Base-by-base conservation (phyloP, 37 sponge, comb jelly and placozoan species). In the Tethya wilhelma region DNA sequence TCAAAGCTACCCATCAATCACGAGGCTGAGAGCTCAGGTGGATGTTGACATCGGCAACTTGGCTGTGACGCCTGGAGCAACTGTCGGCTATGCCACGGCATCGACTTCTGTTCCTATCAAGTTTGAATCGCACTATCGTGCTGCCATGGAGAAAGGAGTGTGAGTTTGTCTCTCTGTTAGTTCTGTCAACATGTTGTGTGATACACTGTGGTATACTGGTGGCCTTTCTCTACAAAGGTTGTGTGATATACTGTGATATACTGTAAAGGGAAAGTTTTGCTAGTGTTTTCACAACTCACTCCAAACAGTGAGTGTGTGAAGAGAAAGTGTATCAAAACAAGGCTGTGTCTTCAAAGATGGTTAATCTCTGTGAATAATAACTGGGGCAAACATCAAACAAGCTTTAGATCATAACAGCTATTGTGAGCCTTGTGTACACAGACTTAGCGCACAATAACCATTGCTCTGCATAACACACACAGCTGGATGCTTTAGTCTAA, bases 101-200 rank as follows among this genome's bases (percentile, higher is more conserved):
- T 37, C 64, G 1, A 42, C 84, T 12, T 64, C 67, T 12, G 67
- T 83, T 0, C 84, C 84, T 28, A 39, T 83, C 17, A 41, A 20
- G 57, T 83, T 82, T 42, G 71, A 71, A 36, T 73, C 73, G 46
- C 46, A 64, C 20, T 82, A 82, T 26, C 25, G 82, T 38, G 9
- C 36, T 23, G 44, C 73, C 0, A 64, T 82, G 82, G 82, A 82
- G 72, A 71, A 34, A 42, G 82, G 73, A 9, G 11, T 82, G 82
- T 82, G 14, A 82, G 82, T 56, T 25, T 23, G 39, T 23, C 9
- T 42, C 20, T 20, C 4, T 34, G 26, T 4, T 19, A 65, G 26
- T 65, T 20, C 31, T 30, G 36, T 65, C 20, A 34, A 3, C 32
- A 65, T 65, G 66, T 2, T 65, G 26, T 29, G 66, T 65, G 17